phyloP scores from a whole-genome alignment of 2,888 invertebrate species.

The Aphodius sticticus region DNA sequence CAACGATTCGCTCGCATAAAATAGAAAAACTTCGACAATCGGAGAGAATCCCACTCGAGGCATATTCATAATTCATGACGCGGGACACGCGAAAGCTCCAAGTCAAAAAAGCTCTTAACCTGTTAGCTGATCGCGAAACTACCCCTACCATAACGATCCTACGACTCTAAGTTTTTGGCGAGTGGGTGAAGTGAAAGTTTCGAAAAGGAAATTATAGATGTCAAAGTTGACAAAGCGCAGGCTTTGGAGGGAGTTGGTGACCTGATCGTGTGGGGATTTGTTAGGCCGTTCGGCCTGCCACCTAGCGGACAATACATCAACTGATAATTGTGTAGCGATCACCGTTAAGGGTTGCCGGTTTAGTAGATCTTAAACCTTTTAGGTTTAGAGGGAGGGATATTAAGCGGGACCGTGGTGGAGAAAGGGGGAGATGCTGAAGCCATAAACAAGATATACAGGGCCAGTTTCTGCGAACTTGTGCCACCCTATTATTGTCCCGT shows the following conservation, averaged over 20 bases:
- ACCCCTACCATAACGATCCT: background rate
- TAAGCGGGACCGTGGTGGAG: slow-evolving; percentile 15
- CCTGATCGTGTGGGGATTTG: slow-evolving; percentile 46
- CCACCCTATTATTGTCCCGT: slow-evolving; percentile 16
- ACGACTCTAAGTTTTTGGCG: slow-evolving; percentile 10
- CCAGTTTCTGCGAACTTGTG: background rate
- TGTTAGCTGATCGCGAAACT: slow-evolving; percentile 22
- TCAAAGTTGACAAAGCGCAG: slow-evolving; percentile 47
- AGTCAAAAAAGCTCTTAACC: slow-evolving; percentile 25
- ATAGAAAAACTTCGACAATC: slow-evolving; percentile 19
- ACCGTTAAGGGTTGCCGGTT: slow-evolving; percentile 8
- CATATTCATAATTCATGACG: background rate
- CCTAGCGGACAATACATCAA: slow-evolving; percentile 37
- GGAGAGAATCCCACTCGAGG: background rate
- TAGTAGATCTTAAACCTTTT: slow-evolving; percentile 30
- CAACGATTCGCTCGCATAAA: background rate
- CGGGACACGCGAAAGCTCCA: slow-evolving; percentile 10
- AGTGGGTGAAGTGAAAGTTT: slow-evolving; percentile 42
- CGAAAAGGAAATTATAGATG: slow-evolving; percentile 47
- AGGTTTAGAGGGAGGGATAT: slow-evolving; percentile 28
- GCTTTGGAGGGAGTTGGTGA: slow-evolving; percentile 40
- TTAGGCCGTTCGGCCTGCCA: slow-evolving; percentile 26
- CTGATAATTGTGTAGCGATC: slow-evolving; percentile 40
- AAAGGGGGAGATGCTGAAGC: background rate
- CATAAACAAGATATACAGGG: slow-evolving; percentile 34